A percentile compares a stretch with the other conserved stretches of the same genome.
phyloP scores from a whole-genome alignment of 2,113 vertebrate genomes.

The Leptocoma aspasia region DNA sequence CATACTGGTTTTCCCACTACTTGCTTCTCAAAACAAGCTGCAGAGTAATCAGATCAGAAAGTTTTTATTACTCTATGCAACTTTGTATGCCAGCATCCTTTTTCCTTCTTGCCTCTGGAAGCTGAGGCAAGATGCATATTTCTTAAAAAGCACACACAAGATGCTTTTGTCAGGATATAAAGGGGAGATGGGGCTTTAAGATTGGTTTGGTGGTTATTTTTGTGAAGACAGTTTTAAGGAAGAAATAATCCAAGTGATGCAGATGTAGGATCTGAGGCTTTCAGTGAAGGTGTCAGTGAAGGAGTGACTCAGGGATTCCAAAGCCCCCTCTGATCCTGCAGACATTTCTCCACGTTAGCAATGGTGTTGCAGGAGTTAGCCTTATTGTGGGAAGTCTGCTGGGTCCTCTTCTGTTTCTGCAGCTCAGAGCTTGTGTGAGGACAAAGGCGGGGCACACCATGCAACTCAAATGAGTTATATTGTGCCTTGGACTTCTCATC shows the following conservation, averaged over 20 bases:
- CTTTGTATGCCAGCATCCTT: neutral
- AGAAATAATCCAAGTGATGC: neutral
- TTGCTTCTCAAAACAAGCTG: neutral
- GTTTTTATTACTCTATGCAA: neutral
- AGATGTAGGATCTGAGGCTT: neutral
- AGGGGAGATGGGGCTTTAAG: neutral
- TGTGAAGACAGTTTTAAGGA: neutral
- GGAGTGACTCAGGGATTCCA: neutral
- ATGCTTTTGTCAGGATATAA: neutral
- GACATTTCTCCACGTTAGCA: accelerated
- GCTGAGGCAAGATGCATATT: neutral
- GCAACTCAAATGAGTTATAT: neutral
- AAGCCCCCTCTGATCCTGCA: neutral
- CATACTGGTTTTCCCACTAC: neutral
- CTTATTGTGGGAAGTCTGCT: too few species aligned
- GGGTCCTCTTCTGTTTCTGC: neutral
- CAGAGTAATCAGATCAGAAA: neutral
- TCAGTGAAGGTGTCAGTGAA: accelerated
- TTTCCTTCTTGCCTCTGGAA: neutral
- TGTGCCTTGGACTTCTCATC: neutral
- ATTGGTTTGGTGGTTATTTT: neutral
- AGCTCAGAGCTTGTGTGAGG: neutral
- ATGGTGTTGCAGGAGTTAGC: neutral
- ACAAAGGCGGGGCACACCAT: neutral
- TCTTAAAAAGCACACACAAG: neutral